phyloP scores from a whole-genome alignment of 1,140 invertebrate genomes.

The Drosophila repleta region DNA sequence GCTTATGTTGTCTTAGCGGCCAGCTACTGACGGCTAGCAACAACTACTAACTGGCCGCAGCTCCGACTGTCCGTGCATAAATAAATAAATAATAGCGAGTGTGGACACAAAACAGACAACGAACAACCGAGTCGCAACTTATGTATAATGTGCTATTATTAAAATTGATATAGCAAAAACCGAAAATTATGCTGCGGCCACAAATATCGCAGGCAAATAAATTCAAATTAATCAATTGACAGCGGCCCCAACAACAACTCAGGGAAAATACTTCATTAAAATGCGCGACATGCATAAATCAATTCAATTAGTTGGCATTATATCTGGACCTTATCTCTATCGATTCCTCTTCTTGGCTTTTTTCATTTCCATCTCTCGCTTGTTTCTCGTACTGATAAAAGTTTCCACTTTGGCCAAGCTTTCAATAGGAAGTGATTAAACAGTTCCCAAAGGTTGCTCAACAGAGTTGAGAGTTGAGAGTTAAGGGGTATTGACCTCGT shows the following conservation, averaged over 20 bases:
- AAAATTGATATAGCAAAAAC: conserved; percentile 69
- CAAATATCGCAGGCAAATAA: conserved; percentile 62
- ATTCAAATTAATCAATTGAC: conserved; percentile 75
- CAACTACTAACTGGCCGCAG: conserved; percentile 12
- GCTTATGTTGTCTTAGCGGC: conserved; percentile 15
- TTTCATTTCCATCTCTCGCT: not conserved
- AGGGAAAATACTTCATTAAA: conserved; percentile 54
- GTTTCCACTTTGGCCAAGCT: too few relatives aligned
- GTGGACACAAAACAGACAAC: conserved; percentile 71
- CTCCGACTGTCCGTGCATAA: conserved; percentile 44
- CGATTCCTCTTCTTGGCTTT: conserved; percentile 1
- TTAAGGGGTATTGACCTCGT: not conserved
- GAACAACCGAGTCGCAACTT: conserved; percentile 43
- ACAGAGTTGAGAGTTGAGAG: too few relatives aligned
- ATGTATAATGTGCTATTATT: conserved; percentile 59
- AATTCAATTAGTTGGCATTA: conserved; percentile 79
- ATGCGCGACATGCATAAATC: conserved; percentile 74
- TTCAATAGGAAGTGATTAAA: too few relatives aligned
- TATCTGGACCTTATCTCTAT: conserved; percentile 46
- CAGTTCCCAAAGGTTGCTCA: too few relatives aligned
- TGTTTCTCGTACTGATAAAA: not conserved
- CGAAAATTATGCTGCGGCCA: conserved; percentile 34
- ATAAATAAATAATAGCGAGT: conserved; percentile 81
- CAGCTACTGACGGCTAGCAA: conserved; percentile 13
- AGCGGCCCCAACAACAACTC: conserved; percentile 11